A percentile compares a stretch with the other conserved stretches of the same genome.
phyloP scores from a whole-genome alignment of 2,113 vertebrate species.

The Barnardius zonarius region DNA sequence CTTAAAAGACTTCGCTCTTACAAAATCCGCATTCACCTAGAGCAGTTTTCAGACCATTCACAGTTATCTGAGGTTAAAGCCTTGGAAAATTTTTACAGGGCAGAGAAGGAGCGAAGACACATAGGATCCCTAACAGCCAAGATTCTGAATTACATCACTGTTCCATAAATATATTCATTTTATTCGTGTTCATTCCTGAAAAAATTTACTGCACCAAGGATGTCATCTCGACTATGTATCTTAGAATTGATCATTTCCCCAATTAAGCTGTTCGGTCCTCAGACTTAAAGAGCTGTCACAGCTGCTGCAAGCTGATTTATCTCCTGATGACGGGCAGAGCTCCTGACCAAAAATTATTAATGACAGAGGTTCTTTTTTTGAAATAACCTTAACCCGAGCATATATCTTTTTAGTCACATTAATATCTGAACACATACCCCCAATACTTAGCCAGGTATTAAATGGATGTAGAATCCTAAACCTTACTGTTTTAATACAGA shows the following conservation, averaged over 20 bases:
- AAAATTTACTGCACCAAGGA: slow-evolving; percentile 39
- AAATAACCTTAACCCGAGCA: slow-evolving; percentile 66
- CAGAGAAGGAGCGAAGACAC: slow-evolving; percentile 39
- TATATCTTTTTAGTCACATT: slow-evolving; percentile 64
- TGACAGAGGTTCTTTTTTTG: slow-evolving; percentile 61
- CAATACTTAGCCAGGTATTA: slow-evolving; percentile 40
- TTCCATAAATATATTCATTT: slow-evolving; percentile 68
- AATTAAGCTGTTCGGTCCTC: slow-evolving; percentile 56
- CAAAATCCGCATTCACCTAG: background rate
- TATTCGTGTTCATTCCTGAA: slow-evolving; percentile 54
- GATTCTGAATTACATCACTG: slow-evolving; percentile 68
- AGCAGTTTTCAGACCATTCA: slow-evolving; percentile 24
- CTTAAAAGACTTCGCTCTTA: slow-evolving; percentile 19
- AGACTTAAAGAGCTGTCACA: slow-evolving; percentile 64
- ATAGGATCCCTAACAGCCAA: slow-evolving; percentile 32
- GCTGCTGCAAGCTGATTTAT: slow-evolving; percentile 65
- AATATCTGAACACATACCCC: slow-evolving; percentile 48
- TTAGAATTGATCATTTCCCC: slow-evolving; percentile 64
- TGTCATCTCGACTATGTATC: slow-evolving; percentile 49
- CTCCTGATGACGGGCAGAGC: slow-evolving; percentile 51
- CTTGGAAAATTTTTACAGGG: slow-evolving; percentile 19
- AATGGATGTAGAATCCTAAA: slow-evolving; percentile 59
- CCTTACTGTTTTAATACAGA: slow-evolving; percentile 43
- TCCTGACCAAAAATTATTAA: slow-evolving; percentile 65
- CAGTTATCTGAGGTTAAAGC: background rate